phyloP scores from a whole-genome alignment of 2,797 vertebrate genomes.

The Phaenicophaeus curvirostris region DNA sequence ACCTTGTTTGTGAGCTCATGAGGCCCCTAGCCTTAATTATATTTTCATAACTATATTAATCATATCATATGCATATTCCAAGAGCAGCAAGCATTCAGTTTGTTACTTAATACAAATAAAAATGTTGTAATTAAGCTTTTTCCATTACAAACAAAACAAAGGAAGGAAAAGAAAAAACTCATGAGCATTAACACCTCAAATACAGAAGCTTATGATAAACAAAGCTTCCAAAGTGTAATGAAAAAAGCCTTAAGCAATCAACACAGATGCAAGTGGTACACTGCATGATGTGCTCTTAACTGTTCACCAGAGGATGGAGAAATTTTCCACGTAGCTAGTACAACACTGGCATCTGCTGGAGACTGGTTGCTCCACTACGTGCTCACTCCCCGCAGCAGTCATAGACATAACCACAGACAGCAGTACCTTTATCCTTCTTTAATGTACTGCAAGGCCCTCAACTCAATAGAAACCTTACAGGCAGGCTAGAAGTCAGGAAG shows the following conservation, averaged over 20 bases:
- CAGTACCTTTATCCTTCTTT: accelerated
- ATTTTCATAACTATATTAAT: neutral
- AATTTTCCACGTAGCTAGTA: neutral
- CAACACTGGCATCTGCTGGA: constrained; percentile 69
- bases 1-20: neutral
- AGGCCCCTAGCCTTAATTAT: neutral
- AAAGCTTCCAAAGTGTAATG: neutral
- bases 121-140: neutral
- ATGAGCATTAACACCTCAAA: neutral
- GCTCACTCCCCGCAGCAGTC: neutral
- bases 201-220: neutral
- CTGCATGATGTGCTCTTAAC: no score
- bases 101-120: neutral
- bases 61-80: neutral
- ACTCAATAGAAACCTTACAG: accelerated
- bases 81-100: neutral
- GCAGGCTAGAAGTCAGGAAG: accelerated
- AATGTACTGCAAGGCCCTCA: accelerated
- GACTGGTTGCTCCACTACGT: neutral
- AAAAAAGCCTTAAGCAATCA: neutral
- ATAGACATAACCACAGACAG: accelerated
- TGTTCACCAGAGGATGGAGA: accelerated
- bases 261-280: accelerated
- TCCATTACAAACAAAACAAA: neutral
- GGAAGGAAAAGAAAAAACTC: neutral